Conservation (phyloP, 1,140 invertebrate genomes). For the Cherax destructor region DNA sequence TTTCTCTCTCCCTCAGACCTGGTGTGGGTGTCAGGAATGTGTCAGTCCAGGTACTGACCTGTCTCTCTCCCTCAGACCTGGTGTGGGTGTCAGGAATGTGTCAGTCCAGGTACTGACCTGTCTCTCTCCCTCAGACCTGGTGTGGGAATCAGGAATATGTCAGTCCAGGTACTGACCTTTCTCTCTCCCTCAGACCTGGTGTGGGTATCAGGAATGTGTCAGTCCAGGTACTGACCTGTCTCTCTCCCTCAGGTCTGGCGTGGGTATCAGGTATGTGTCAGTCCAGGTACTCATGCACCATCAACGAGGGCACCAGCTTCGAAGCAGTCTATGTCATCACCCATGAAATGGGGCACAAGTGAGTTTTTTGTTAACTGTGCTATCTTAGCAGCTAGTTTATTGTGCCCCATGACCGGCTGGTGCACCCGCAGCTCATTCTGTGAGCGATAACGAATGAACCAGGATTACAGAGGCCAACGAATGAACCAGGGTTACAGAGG, state of each 20-base stretch:
- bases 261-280: slow-evolving; percentile 77
- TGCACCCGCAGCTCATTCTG: no score
- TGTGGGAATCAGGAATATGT: no score
- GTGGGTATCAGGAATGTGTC: no score
- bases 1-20: not conserved
- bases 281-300: slow-evolving; percentile 75
- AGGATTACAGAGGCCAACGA: no score
- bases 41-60: not conserved
- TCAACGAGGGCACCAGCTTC: slow-evolving; percentile 76
- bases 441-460: no score
- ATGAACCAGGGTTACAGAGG: no score
- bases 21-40: no score
- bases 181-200: not conserved
- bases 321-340: slow-evolving; percentile 76
- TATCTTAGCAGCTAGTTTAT: no score
- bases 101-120: slow-evolving; percentile 69
- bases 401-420: no score
- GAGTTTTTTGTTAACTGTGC: not conserved
- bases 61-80: slow-evolving; percentile 72
- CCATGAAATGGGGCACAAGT: slow-evolving; percentile 77
- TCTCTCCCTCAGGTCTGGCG: slow-evolving; percentile 73
- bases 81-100: slow-evolving; percentile 77
- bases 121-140: no score
- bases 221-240: not conserved
- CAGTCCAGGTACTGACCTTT: no score